Percentiles rank a stretch among this genome's conserved stretches.
phyloP scores from a whole-genome alignment of 2,113 vertebrate genomes.

The Odocoileus hemionus region DNA sequence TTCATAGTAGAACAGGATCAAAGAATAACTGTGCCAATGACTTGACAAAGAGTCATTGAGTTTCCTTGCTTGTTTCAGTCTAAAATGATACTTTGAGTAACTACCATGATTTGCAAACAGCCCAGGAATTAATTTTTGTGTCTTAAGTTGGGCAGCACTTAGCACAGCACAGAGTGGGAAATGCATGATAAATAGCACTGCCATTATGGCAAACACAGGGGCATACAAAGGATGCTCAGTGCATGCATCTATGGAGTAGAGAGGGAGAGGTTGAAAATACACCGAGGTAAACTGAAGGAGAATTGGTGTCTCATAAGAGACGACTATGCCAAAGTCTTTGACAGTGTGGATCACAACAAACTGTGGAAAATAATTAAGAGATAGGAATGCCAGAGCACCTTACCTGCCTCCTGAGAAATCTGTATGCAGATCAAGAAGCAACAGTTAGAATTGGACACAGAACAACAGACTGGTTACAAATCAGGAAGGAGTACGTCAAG shows the following conservation, averaged over 20 bases:
- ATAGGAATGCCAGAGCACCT: neutral
- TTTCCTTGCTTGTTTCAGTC: neutral
- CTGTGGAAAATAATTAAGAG: neutral
- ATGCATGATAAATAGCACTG: neutral
- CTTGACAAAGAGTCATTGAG: neutral
- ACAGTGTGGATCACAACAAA: neutral
- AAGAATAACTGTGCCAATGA: neutral
- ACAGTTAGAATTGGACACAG: neutral
- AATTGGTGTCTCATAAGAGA: neutral
- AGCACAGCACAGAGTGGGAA: neutral
- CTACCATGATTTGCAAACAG: neutral
- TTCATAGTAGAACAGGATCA: neutral
- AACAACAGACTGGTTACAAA: neutral
- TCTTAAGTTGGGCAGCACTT: neutral
- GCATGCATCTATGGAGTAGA: neutral
- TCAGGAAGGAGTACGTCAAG: neutral
- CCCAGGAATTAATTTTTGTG: neutral
- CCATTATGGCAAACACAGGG: fast-evolving
- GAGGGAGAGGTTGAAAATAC: neutral
- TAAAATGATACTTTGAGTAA: neutral
- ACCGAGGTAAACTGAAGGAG: neutral
- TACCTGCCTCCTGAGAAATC: neutral
- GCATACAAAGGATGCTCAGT: neutral
- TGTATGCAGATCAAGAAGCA: neutral
- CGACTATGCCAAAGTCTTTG: neutral